Percentiles rank a stretch among this genome's conserved stretches.
phyloP scores from a whole-genome alignment of 2,888 invertebrate species.

The Lamellibrachia satsuma region DNA sequence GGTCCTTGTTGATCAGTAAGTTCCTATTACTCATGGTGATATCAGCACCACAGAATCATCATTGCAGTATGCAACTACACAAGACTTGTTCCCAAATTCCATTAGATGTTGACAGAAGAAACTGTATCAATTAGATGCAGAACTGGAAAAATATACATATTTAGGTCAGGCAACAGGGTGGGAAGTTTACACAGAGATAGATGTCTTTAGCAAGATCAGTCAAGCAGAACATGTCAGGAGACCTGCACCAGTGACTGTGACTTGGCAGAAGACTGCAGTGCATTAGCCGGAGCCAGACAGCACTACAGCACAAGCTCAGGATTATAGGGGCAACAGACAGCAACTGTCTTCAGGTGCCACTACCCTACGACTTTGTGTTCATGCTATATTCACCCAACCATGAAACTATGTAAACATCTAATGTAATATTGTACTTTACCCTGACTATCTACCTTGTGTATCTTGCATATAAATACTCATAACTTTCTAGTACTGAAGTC shows the following conservation, averaged over 20 bases:
- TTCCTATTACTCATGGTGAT: too few relatives aligned
- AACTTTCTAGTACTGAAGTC: background rate
- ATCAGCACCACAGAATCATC: background rate
- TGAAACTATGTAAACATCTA: background rate
- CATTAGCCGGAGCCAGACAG: background rate
- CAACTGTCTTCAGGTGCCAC: background rate
- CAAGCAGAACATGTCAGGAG: background rate
- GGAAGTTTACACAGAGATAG: background rate
- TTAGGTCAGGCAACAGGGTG: background rate
- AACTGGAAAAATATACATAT: background rate
- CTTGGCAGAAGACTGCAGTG: background rate
- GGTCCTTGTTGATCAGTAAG: background rate
- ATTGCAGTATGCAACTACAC: background rate
- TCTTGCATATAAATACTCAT: background rate
- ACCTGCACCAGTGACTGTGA: constrained; percentile 8
- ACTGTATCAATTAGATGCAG: background rate
- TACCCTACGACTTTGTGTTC: background rate
- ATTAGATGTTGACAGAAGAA: background rate
- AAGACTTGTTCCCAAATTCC: background rate
- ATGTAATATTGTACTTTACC: background rate
- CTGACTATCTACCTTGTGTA: background rate
- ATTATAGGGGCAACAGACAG: background rate
- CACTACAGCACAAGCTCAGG: background rate
- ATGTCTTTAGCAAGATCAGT: background rate
- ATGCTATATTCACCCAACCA: background rate